Percentiles rank a stretch among this genome's conserved stretches.
phyloP scores from a whole-genome alignment of 2,113 vertebrate genomes.

The Ciconia stormi region DNA sequence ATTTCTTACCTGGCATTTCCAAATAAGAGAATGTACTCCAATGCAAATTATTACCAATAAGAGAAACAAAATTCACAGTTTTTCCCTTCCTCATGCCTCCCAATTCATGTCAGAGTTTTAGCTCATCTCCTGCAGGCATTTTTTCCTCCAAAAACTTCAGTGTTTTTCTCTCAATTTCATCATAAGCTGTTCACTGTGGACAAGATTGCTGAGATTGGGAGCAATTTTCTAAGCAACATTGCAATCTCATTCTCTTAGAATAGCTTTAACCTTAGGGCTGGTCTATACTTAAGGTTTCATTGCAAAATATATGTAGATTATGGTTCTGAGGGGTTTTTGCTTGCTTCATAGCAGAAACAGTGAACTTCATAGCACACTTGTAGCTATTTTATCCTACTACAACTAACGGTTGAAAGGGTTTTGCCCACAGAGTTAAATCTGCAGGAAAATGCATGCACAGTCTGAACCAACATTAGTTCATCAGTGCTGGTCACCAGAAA shows the following conservation, averaged over 20 bases:
- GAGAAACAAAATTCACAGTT: not conserved
- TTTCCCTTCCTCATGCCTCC: not conserved
- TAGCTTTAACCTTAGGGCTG: slow-evolving; percentile 5
- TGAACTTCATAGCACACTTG: not conserved
- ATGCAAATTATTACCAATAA: not conserved
- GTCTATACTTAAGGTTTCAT: slow-evolving; percentile 36
- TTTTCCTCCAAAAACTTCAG: not conserved
- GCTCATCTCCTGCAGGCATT: not conserved
- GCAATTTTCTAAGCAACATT: slow-evolving; percentile 15
- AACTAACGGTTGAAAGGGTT: not conserved
- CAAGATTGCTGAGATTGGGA: not conserved
- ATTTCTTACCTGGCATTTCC: not conserved
- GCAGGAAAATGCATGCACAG: not conserved
- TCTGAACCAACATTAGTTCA: not conserved
- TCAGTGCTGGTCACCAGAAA: not conserved
- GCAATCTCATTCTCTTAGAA: slow-evolving; percentile 26
- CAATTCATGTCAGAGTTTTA: not conserved
- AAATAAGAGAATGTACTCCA: not conserved
- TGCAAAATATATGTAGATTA: not conserved
- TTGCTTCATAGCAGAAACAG: not conserved
- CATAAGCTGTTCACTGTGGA: not conserved
- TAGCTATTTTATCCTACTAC: not conserved
- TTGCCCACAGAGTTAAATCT: not conserved
- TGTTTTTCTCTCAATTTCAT: not conserved
- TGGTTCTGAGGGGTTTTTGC: not conserved